Conservation (phyloP, 2,797 vertebrate species). For the Pangasius sanitwongsei region DNA sequence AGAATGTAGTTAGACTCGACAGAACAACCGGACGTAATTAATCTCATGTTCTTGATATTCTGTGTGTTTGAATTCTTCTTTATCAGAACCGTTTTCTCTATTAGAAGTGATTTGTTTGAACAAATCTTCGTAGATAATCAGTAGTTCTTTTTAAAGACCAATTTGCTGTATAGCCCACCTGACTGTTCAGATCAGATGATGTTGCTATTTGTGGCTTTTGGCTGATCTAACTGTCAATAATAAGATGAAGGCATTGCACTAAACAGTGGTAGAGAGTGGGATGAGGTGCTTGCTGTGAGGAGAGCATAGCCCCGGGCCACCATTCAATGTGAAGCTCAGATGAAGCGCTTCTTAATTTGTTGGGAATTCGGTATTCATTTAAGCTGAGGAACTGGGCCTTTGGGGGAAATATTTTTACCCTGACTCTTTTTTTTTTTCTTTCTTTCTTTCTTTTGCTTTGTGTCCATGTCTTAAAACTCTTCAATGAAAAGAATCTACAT, state of each 20-base stretch:
- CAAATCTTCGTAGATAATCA: neutral
- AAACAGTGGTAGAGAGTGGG: no score
- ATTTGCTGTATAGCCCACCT: neutral
- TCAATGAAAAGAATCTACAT: neutral
- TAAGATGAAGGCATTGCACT: constrained; percentile 1
- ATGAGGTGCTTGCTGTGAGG: neutral
- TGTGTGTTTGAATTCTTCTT: constrained; percentile 6
- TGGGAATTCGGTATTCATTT: neutral
- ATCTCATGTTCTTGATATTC: neutral
- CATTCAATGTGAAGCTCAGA: neutral
- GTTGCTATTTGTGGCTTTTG: neutral
- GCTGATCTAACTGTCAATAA: neutral
- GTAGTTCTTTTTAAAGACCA: neutral
- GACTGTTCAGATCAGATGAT: neutral
- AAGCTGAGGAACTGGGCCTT: neutral
- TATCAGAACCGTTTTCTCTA: neutral
- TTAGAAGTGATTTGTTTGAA: neutral
- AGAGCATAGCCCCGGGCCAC: constrained; percentile 2
- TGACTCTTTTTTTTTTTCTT: neutral
- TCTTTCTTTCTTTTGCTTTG: neutral
- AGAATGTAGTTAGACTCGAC: neutral
- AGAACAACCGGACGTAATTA: no score
- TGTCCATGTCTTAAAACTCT: neutral
- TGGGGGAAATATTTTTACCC: neutral
- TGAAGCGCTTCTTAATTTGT: constrained; percentile 26